These are phyloP conservation scores for Strigamia maritima DNA, from an alignment of 2,888 invertebrate genomes.

Conservation along the genomic window DNA sequence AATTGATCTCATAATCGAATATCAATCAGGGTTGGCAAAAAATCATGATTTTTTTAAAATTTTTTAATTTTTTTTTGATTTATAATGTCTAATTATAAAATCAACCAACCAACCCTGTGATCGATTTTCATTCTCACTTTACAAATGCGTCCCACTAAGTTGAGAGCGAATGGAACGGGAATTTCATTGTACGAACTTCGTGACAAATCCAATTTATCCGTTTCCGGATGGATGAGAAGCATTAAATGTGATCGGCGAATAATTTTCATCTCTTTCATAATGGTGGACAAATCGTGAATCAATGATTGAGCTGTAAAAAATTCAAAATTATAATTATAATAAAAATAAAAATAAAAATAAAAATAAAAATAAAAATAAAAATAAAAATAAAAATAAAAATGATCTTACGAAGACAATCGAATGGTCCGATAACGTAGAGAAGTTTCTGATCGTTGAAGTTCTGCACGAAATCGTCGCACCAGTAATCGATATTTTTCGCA, in stretches of 20 bases:
- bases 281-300: not conserved
- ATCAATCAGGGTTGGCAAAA: too few relatives aligned
- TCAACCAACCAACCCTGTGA: too few relatives aligned
- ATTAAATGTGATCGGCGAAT: not conserved
- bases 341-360: not conserved
- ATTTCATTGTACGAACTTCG: not conserved
- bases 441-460: not conserved
- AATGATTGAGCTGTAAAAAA: not conserved
- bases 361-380: not conserved
- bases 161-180: not conserved
- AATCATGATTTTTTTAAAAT: too few relatives aligned
- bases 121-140: not conserved
- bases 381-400: too few relatives aligned
- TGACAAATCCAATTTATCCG: slow-evolving; percentile 19
- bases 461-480: slow-evolving; percentile 32
- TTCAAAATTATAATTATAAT: not conserved
- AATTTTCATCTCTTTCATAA: slow-evolving; percentile 3
- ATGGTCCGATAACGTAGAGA: slow-evolving; percentile 31
- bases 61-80: too few relatives aligned
- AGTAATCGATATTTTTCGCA: slow-evolving; percentile 36
- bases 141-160: not conserved
- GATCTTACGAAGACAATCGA: slow-evolving; percentile 36
- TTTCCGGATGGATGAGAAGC: not conserved
- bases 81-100: too few relatives aligned
- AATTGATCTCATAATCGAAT: too few relatives aligned